These are phyloP conservation scores for Picus viridis DNA, from an alignment of 2,797 vertebrate genomes.

Conservation along the genomic window DNA sequence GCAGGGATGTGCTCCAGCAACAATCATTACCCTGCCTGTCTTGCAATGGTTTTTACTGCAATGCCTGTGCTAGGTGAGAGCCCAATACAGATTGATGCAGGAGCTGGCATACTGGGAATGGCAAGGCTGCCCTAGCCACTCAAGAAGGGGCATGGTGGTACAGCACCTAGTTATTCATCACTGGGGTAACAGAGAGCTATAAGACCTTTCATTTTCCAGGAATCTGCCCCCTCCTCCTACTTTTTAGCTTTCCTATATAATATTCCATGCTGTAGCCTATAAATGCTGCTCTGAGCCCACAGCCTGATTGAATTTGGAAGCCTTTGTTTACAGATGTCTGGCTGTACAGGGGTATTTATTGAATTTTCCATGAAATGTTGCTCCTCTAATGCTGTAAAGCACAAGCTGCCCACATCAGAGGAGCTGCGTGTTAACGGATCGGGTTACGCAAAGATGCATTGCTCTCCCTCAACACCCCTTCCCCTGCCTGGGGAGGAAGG, in stretches of 20 bases:
- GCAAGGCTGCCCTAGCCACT: neutral
- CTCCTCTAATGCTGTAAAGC: conserved; percentile 88
- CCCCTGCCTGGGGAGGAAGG: neutral
- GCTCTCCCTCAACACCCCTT: conserved; percentile 37
- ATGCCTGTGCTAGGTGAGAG: neutral
- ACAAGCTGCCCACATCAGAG: conserved; percentile 85
- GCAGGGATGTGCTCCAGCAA: neutral
- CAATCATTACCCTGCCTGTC: neutral
- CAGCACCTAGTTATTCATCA: neutral
- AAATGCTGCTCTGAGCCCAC: conserved; percentile 83
- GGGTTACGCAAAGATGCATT: conserved; percentile 80
- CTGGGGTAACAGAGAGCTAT: neutral
- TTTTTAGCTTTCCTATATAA: conserved; percentile 81
- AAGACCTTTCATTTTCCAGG: conserved; percentile 78
- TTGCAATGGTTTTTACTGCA: neutral
- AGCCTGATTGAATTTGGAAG: conserved; percentile 88
- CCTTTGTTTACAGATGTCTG: conserved; percentile 90
- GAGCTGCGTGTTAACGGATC: conserved; percentile 80
- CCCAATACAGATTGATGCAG: neutral
- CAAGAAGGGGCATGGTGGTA: neutral
- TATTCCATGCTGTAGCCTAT: conserved; percentile 83
- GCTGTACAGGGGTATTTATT: conserved; percentile 87
- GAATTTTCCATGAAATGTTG: conserved; percentile 90
- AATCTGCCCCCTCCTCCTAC: conserved; percentile 76
- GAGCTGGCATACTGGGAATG: neutral